Evolutionary conservation across 2,888 invertebrate species (phyloP), one percentile per base, ranked within the genome.

Genomic region (Pachycephus smyrnensis): DNA sequence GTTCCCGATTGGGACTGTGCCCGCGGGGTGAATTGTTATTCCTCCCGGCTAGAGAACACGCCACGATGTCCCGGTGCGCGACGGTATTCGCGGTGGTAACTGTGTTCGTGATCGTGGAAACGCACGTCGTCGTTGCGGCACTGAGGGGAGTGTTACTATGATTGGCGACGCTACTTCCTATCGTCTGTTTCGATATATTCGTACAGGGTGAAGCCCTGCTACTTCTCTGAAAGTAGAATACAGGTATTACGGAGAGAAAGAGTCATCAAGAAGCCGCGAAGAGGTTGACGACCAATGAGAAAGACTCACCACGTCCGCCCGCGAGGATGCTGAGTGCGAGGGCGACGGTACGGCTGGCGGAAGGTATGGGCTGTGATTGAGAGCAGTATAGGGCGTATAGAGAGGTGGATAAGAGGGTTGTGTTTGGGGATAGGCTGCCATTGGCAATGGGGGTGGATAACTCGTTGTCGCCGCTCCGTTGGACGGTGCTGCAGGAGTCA

Each of bases 321-420:
- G 93, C 36, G 95, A 94, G 71, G 95, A 94, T 73, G 94, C 94
- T 76, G 91, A 89, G 81, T 91, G 91, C 77, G 86, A 92, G 6
- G 95, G 94, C 76, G 93, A 92, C 77, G 95, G 94, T 84, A 93
- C 92, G 75, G 93, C 92, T 12, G 92, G 91, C 55, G 94, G 93
- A 86, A 95, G 93, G 89, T 96, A 96, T 71, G 96, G 95, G 87
- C 95, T 95, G 91, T 96, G 94, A 91, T 95, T 94, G 82, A 95
- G 90, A 78, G 95, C 94, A 79, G 96, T 95, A 88, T 96, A 96
- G 0, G 97, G 97, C 23, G 97, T 95, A 89, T 97, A 97, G 81
- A 97, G 93, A 69, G 95, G 94, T 82, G 95, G 95, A 92, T 93
- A 93, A 80, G 92, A 91, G 12, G 94, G 93, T 89, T 91, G 91